Percentiles rank a stretch among this genome's conserved stretches.
Evolutionary conservation across 2,888 invertebrate genomes (phyloP).

Genomic region (Sinotaia quadrata): DNA sequence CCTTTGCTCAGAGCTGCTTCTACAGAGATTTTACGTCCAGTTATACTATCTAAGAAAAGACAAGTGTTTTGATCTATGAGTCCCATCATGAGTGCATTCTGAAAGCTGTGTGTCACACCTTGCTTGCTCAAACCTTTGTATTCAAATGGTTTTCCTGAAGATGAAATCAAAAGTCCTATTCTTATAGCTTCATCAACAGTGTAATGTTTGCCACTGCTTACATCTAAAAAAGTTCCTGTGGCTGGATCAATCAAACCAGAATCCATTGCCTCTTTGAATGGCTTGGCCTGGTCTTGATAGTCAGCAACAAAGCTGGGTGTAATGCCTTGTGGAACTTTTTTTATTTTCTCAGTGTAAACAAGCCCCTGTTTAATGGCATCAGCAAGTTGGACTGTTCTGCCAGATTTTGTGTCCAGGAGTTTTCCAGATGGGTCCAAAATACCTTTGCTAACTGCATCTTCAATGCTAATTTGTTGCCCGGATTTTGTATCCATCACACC

Average conservation of each 20-base stretch:
- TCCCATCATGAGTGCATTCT: conserved; percentile 84
- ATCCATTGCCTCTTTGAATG: conserved; percentile 84
- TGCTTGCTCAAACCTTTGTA: conserved; percentile 62
- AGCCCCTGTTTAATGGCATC: conserved; percentile 92
- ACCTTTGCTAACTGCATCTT: conserved; percentile 88
- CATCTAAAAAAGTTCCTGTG: conserved; percentile 80
- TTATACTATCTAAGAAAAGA: conserved; percentile 78
- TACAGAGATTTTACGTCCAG: conserved; percentile 79
- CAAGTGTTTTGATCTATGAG: conserved; percentile 86
- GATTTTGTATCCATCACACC: conserved; percentile 84
- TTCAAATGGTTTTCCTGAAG: conserved; percentile 54
- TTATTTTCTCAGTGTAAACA: conserved; percentile 73
- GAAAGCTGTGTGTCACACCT: conserved; percentile 61
- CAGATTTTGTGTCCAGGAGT: conserved; percentile 85
- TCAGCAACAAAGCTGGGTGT: conserved; percentile 36
- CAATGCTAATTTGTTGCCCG: conserved; percentile 81
- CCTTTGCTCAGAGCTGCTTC: conserved; percentile 79
- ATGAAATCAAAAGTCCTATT: conserved; percentile 51
- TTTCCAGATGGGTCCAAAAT: conserved; percentile 81
- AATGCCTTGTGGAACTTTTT: conserved; percentile 33
- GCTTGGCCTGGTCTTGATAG: conserved; percentile 39
- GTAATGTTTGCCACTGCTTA: conserved; percentile 84
- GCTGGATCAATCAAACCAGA: conserved; percentile 78
- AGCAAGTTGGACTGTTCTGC: conserved; percentile 85
- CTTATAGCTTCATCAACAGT: conserved; percentile 85